These are phyloP conservation scores for Platysteira castanea DNA, from an alignment of 2,113 vertebrate genomes.

Conservation along the genomic window DNA sequence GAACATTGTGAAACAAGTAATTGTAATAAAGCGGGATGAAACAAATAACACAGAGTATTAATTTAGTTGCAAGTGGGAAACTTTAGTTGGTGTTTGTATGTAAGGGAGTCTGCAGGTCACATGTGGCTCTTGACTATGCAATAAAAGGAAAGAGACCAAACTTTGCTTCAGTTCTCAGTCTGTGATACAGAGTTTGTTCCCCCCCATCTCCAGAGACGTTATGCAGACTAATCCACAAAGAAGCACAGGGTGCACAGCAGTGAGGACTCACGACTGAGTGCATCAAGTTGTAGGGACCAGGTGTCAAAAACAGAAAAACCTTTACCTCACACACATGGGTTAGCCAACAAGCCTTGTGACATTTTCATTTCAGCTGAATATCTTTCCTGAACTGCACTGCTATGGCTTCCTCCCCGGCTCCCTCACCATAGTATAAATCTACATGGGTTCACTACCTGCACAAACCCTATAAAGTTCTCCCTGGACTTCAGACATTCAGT, in stretches of 20 bases:
- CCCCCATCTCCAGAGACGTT: neutral
- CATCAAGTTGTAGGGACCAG: neutral
- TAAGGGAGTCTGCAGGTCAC: neutral
- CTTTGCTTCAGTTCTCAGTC: neutral
- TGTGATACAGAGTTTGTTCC: neutral
- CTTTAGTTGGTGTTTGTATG: neutral
- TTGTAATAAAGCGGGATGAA: neutral
- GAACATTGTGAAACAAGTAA: neutral
- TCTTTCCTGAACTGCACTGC: neutral
- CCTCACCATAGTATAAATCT: neutral
- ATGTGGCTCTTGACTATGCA: no score
- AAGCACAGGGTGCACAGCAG: neutral
- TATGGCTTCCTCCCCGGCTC: neutral
- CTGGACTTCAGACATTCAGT: neutral
- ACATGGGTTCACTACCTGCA: neutral
- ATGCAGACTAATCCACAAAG: neutral
- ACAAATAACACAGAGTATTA: neutral
- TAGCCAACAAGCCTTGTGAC: fast-evolving
- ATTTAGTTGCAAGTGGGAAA: neutral
- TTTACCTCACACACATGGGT: neutral
- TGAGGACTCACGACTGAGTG: neutral
- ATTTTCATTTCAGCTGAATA: neutral
- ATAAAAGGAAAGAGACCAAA: neutral
- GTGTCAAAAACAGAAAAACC: neutral
- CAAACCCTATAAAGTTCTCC: neutral